Base-by-base conservation (phyloP, 1,140 invertebrate species). In the Saccostrea glomerata region DNA sequence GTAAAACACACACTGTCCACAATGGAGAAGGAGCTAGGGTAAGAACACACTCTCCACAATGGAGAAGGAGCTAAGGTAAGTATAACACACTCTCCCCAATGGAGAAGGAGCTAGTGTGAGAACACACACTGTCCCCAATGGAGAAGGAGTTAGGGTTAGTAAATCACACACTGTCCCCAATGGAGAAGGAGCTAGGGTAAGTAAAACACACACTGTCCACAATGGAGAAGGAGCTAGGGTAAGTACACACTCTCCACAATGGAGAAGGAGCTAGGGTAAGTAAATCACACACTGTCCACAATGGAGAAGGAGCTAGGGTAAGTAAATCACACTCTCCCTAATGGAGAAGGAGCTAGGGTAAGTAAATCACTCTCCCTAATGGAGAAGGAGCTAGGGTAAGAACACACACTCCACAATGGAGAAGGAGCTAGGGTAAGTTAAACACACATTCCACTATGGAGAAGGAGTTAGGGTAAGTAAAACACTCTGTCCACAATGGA, bases 371-470 rank as follows among this genome's bases (percentile, higher is more conserved):
- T 0, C 30, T 97, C 97, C 1, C 98, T 98, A 17, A 97, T 98
- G 9, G 99, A 99, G 94, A 99, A 99, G 95, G 99, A 99, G 95
- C 95, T 99, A 70, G 93, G 93, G 95, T 95, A 77, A 66, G 60
- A 36, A 36, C 97, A 36, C 30, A 77, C 96, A 99, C 84, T 97
- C 97, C 1, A 98, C 98, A 17, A 97, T 98, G 9, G 99, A 99
- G 94, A 99, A 99, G 95, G 99, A 99, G 95, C 95, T 99, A 70
- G 93, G 93, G 95, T 95, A 77, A 66, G 60, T n/a, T 1, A 36
- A 98, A 98, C 93, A 98, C 97, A 77, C 96, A 99, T 82, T 97
- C 97, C 1, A 98, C 98, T 17, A 97, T 98, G 11, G 99, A 99
- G 95, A 36, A 63, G 15, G 0, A 20, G 4, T 6, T 20, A 63